These are phyloP conservation scores for Neoaliturus tenellus DNA, from an alignment of 2,888 invertebrate species.

Conservation along the genomic window DNA sequence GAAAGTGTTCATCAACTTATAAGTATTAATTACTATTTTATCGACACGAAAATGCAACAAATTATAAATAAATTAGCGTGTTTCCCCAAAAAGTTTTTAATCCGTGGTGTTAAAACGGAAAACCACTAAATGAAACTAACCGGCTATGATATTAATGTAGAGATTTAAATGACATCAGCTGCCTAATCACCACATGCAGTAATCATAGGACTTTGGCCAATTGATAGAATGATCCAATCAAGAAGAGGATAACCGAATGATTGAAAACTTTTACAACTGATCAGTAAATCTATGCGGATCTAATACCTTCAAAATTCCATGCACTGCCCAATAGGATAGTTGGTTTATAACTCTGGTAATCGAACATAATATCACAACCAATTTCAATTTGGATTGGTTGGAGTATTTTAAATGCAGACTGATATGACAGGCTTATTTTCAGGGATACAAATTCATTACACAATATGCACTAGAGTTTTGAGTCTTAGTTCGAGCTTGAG, in stretches of 20 bases:
- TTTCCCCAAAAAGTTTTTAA: constrained; percentile 26
- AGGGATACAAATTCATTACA: too few relatives aligned
- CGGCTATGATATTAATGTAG: constrained; percentile 18
- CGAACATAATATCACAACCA: too few relatives aligned
- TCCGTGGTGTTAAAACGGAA: background rate
- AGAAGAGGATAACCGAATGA: constrained; percentile 12
- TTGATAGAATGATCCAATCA: constrained; percentile 26
- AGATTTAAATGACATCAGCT: constrained; percentile 34
- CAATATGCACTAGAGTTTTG: too few relatives aligned
- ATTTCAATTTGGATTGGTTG: too few relatives aligned
- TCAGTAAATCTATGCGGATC: constrained; percentile 4
- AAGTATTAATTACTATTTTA: constrained; percentile 15
- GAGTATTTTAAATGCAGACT: too few relatives aligned
- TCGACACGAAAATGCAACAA: background rate
- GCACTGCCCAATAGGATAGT: too few relatives aligned
- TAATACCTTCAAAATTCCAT: background rate
- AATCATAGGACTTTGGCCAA: constrained; percentile 30
- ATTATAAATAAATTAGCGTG: constrained; percentile 44
- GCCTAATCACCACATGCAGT: background rate
- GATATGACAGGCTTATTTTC: too few relatives aligned
- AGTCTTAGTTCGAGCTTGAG: too few relatives aligned
- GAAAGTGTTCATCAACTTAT: background rate
- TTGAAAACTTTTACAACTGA: constrained; percentile 36
- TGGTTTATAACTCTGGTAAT: too few relatives aligned
- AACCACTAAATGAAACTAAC: constrained; percentile 37